phyloP scores from a whole-genome alignment of 2,113 vertebrate species.

The Cyprinodon variegatus region DNA sequence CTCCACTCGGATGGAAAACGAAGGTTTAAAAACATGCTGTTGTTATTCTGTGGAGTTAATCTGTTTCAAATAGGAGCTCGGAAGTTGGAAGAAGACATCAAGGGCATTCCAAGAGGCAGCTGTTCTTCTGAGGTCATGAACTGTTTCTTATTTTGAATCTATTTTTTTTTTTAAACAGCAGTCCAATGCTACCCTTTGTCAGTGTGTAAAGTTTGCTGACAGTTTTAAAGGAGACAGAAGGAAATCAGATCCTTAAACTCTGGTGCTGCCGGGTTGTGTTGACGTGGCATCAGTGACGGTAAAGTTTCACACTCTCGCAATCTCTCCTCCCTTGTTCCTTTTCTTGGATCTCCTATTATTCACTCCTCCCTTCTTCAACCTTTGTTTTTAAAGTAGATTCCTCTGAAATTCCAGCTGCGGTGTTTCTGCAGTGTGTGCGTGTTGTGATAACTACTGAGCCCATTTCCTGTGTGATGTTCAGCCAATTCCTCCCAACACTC shows the following conservation, averaged over 20 bases:
- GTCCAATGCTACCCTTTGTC: conserved; percentile 16
- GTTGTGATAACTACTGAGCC: conserved; percentile 43
- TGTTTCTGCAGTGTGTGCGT: conserved; percentile 9
- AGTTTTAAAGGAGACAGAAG: not conserved
- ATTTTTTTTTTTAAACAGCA: not conserved
- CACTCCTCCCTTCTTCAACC: conserved; percentile 23
- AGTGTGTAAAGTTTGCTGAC: conserved; percentile 17
- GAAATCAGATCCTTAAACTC: conserved; percentile 16
- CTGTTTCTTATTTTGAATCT: conserved; percentile 34
- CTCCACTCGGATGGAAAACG: conserved; percentile 20
- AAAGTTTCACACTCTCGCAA: conserved; percentile 47
- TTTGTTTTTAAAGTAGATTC: conserved; percentile 15
- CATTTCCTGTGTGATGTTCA: conserved; percentile 65
- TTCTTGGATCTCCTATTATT: conserved; percentile 16
- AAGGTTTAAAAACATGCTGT: conserved; percentile 25
- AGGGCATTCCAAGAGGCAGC: conserved; percentile 30
- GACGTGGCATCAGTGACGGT: conserved; percentile 75
- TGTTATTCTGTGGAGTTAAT: conserved; percentile 29
- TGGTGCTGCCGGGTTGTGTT: conserved; percentile 49
- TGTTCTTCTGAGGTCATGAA: conserved; percentile 33
- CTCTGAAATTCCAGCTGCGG: conserved; percentile 44
- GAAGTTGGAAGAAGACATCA: conserved; percentile 42
- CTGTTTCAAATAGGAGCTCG: conserved; percentile 31
- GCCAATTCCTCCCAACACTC: conserved; percentile 64
- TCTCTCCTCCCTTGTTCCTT: conserved; percentile 38